Evolutionary conservation across 1,140 invertebrate genomes (phyloP), one percentile per base, ranked within the genome.

Genomic region (Calliphora vicina): DNA sequence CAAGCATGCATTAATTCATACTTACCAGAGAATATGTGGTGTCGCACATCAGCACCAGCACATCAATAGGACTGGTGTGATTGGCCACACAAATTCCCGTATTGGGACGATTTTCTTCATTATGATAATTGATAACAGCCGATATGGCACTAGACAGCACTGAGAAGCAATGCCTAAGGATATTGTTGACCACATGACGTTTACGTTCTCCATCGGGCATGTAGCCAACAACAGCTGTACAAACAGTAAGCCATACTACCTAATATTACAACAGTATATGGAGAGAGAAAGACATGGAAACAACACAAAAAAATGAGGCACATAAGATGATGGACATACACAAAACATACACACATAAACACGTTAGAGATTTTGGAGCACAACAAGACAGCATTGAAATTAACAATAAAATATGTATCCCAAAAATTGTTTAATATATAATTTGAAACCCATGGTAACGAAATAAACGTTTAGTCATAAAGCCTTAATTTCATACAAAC

Each of bases 51-150:
- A 99, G 93, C 84, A 99, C 95, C 82, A 99, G 93, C 67, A 98
- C 98, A 92, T 99, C 99, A 85, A 99, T 98, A 1, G 99, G 99
- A 83, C 98, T 99, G 0, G 99, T 99, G 91, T 99, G 99, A 93
- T 99, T 99, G 76, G 99, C 99, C 23, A 99, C 99, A 92, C 98
- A 99, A 87, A 99, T 99, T 43, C 98, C 97, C 82, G 92, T 92
- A 35, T 91, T 92, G 29, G 97, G 97, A 84, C 93, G 93, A 91
- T 97, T 96, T 88, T 96, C 93, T 72, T 92, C 91, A 90, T 97
- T 96, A 91, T 98, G 97, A 91, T 98, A 98, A 25, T 93, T 96
- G 83, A 98, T 95, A 85, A 98, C 96, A 57, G 96, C 94, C 9
- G 96, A 97, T 80, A 98, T 93, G 42, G 96, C 96, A 76, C 96